These are phyloP conservation scores for Promerops cafer DNA, from an alignment of 2,113 vertebrate genomes.

Conservation along the genomic window DNA sequence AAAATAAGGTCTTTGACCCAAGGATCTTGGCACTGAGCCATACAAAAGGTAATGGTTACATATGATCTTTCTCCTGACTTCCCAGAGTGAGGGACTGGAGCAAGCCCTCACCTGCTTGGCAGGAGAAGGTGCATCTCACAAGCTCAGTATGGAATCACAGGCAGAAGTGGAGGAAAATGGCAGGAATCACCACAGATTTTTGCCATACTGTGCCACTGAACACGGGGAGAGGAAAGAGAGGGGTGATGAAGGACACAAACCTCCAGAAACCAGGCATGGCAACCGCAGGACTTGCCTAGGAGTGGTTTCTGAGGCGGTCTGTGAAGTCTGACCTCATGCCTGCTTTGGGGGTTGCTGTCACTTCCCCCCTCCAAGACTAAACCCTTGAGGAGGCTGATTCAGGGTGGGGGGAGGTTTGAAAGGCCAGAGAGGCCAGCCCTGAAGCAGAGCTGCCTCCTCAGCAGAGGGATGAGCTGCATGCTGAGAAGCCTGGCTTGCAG, in stretches of 20 bases:
- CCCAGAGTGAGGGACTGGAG: too few relatives aligned
- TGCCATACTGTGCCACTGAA: background rate
- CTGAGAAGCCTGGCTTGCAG: background rate
- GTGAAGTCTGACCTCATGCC: background rate
- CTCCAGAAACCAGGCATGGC: background rate
- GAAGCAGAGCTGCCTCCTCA: background rate
- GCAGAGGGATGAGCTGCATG: background rate
- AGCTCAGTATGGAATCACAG: background rate
- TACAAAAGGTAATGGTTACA: background rate
- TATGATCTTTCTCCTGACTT: background rate
- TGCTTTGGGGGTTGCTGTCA: background rate
- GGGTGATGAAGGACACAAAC: background rate
- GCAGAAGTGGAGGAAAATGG: background rate
- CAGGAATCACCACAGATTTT: background rate
- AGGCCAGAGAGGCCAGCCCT: background rate
- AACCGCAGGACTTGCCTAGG: background rate
- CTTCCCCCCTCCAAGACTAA: background rate
- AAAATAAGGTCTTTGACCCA: background rate
- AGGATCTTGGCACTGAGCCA: background rate
- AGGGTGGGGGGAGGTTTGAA: background rate
- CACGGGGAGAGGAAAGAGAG: fast-evolving
- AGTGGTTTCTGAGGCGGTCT: fast-evolving
- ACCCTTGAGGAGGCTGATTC: background rate
- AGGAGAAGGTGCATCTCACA: background rate
- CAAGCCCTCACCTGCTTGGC: background rate